Base-by-base conservation (phyloP, 2,113 vertebrate genomes). In the Chloroceryle aenea region DNA sequence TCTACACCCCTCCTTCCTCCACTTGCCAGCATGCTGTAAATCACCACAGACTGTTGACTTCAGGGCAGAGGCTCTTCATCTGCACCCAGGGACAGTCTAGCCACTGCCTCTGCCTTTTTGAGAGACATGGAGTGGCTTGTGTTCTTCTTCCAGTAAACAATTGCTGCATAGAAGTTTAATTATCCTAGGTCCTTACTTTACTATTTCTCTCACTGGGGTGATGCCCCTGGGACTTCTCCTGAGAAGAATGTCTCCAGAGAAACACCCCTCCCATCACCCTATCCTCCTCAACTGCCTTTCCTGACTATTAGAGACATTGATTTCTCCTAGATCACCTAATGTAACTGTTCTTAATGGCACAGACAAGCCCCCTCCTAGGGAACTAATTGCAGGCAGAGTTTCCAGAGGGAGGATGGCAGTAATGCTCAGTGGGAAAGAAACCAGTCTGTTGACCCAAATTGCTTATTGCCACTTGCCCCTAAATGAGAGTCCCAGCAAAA, bases 321-420 rank as follows among this genome's bases (percentile, higher is more conserved):
- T 98, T 97, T 97, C 93, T 96, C 90, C 94, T 97, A 89, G 95
- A 97, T 97, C 84, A 40, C 10, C 1, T 95, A 95, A 94, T 91
- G 73, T 88, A 98, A 77, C 96, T 96, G 95, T 96, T 95, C 97
- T 89, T 98, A 97, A 96, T 95, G 97, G 96, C 87, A 93, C 67
- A 87, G 88, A 75, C 92, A 87, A 95, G 88, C 66, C 85, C 75
- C 91, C 62, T 97, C 77, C 68, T 78, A 83, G 80, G 89, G 91
- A 97, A 95, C 94, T 98, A 96, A 98, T 95, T 95, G 79, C 87
- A 96, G 88, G 40, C 85, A 87, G 94, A 95, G 85, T 82, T 97
- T 96, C 93, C 95, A 91, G 43, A 34, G 86, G 88, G 45, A 94
- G 40, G 38, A 53, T 20, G 82, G 66, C 0, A 0, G 7, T 93